phyloP scores from a whole-genome alignment of 2,888 invertebrate genomes.

The Parnassius glacialis region DNA sequence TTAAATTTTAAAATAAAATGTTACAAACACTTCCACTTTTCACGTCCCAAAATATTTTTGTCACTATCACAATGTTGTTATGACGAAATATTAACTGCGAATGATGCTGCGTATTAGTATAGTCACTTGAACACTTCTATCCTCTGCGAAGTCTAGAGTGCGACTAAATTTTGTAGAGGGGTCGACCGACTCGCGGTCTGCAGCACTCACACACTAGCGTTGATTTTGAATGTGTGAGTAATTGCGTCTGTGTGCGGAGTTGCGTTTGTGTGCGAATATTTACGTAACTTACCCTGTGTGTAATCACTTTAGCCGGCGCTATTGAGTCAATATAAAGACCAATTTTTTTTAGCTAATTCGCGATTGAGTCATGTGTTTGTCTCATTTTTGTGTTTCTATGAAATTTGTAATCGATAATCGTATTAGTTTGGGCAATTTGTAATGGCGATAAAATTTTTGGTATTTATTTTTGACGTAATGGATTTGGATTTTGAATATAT shows the following conservation, averaged over 20 bases:
- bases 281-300: conserved; percentile 72
- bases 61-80: conserved; percentile 77
- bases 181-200: conserved; percentile 69
- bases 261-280: conserved; percentile 41
- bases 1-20: conserved; percentile 46
- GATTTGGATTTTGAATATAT: too few relatives aligned
- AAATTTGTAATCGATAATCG: conserved; percentile 55
- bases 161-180: conserved; percentile 78
- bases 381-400: conserved; percentile 50
- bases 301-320: conserved; percentile 64
- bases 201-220: conserved; percentile 59
- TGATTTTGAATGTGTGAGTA: conserved; percentile 31
- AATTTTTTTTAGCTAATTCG: conserved; percentile 69
- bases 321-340: conserved; percentile 69
- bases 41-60: conserved; percentile 66
- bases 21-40: conserved; percentile 68
- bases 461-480: conserved; percentile 24
- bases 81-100: conserved; percentile 75
- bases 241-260: conserved; percentile 42
- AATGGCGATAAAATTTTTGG: conserved; percentile 40
- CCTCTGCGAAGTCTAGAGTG: conserved; percentile 60
- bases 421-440: conserved; percentile 43
- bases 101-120: conserved; percentile 56
- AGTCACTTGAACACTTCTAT: conserved; percentile 59
- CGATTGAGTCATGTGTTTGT: conserved; percentile 75